phyloP scores from a whole-genome alignment of 2,797 vertebrate species.

The Denticeps clupeoides region DNA sequence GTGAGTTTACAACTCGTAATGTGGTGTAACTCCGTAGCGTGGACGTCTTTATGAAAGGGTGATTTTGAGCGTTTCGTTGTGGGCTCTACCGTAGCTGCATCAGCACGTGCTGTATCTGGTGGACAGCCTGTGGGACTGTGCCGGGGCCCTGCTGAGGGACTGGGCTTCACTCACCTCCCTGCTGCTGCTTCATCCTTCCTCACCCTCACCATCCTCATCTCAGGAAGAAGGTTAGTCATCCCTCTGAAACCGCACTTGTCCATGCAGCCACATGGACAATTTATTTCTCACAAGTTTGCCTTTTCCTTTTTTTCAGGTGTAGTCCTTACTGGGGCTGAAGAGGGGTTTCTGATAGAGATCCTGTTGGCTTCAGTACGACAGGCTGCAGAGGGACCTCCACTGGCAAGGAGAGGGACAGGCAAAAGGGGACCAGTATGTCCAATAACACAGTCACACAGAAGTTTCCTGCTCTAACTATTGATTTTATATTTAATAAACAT shows the following conservation, averaged over 20 bases:
- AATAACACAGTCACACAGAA: background rate
- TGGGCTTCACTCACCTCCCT: slow-evolving; percentile 73
- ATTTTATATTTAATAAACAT: no score
- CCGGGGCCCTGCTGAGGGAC: slow-evolving; percentile 71
- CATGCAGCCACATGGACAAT: background rate
- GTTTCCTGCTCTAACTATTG: no score
- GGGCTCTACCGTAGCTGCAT: slow-evolving; percentile 60
- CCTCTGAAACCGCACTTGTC: background rate
- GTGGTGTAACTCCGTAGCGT: slow-evolving; percentile 1
- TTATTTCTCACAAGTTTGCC: background rate
- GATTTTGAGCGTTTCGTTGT: background rate
- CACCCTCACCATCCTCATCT: background rate
- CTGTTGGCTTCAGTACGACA: slow-evolving; percentile 71
- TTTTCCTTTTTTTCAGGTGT: slow-evolving; percentile 2
- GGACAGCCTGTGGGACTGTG: slow-evolving; percentile 88
- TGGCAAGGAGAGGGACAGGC: slow-evolving; percentile 66
- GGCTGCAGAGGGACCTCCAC: slow-evolving; percentile 70
- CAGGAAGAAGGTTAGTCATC: slow-evolving; percentile 24
- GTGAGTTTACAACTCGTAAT: no score
- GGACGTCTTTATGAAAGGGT: background rate
- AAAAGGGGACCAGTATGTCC: slow-evolving; percentile 60
- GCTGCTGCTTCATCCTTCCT: slow-evolving; percentile 54
- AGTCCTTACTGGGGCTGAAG: slow-evolving; percentile 60
- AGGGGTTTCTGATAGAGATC: slow-evolving; percentile 67
- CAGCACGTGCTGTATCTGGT: slow-evolving; percentile 77